Conservation (phyloP, 2,797 vertebrate genomes). For the Poeciliopsis gracilis region DNA sequence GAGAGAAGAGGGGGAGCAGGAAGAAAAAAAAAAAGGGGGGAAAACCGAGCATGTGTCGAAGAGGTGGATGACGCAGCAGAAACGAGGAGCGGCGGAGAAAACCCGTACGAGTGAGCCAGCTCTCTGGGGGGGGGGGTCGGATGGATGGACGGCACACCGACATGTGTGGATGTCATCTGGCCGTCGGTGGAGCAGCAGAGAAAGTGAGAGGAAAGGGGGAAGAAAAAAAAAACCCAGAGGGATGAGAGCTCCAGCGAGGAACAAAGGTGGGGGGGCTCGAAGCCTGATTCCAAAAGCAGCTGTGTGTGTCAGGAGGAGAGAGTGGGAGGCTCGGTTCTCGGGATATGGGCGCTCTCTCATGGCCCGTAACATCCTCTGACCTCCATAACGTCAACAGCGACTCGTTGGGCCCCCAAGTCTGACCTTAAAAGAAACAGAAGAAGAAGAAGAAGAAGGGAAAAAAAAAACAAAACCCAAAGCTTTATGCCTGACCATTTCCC, state of each 20-base stretch:
- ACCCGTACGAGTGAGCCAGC: slow-evolving; percentile 61
- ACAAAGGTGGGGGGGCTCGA: slow-evolving; percentile 50
- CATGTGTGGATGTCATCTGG: slow-evolving; percentile 81
- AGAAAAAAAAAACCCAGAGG: not conserved
- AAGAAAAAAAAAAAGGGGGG: not conserved
- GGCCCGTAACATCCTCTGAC: slow-evolving; percentile 73
- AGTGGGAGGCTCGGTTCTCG: slow-evolving; percentile 31
- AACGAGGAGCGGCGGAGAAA: slow-evolving; percentile 58
- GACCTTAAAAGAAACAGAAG: not conserved
- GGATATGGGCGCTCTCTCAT: slow-evolving; percentile 67
- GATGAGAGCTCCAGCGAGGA: slow-evolving; percentile 53
- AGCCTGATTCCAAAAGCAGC: slow-evolving; percentile 83
- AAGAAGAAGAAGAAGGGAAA: not conserved
- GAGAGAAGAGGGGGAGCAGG: slow-evolving; percentile 3
- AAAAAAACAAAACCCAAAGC: not conserved
- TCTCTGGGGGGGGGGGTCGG: slow-evolving; percentile 35
- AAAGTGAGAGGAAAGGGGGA: slow-evolving; percentile 27
- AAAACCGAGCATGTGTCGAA: slow-evolving; percentile 39
- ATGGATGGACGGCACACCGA: slow-evolving; percentile 64
- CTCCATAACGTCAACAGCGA: slow-evolving; percentile 62
- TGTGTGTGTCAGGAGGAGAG: slow-evolving; percentile 58
- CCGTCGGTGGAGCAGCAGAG: slow-evolving; percentile 70
- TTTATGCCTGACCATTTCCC: slow-evolving; percentile 18
- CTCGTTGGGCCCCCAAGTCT: slow-evolving; percentile 34
- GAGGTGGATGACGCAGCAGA: slow-evolving; percentile 59